A percentile compares a stretch with the other conserved stretches of the same genome.
Conservation (phyloP, 2,113 vertebrate species). For the Nyctibius bracteatus region DNA sequence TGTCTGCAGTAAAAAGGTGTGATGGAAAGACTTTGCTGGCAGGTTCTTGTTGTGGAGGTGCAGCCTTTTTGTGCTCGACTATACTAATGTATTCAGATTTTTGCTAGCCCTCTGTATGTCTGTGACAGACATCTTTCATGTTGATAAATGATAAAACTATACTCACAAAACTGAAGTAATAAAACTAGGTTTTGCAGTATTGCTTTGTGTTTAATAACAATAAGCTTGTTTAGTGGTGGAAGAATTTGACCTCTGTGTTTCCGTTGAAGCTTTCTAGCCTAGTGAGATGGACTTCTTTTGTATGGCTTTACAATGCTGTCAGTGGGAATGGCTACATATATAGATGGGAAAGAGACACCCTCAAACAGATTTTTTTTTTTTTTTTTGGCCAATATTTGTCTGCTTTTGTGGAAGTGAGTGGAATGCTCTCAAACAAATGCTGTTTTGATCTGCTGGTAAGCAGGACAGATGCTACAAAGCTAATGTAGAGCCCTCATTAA, state of each 20-base stretch:
- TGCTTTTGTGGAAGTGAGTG: neutral
- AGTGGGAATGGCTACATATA: neutral
- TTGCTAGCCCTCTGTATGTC: neutral
- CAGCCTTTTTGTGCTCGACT: neutral
- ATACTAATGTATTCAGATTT: neutral
- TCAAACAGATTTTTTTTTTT: neutral
- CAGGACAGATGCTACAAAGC: constrained; percentile 17
- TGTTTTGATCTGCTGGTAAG: constrained; percentile 25
- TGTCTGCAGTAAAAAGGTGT: neutral
- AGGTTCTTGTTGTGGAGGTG: neutral
- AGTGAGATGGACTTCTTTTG: neutral
- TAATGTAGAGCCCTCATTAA: neutral
- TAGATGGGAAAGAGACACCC: neutral
- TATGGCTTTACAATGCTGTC: neutral
- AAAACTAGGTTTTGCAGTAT: neutral
- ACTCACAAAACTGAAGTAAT: neutral
- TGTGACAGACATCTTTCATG: neutral
- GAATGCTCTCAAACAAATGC: constrained; percentile 29
- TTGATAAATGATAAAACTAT: neutral
- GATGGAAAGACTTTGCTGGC: neutral
- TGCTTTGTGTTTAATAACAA: neutral
- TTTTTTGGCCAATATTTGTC: neutral
- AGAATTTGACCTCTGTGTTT: neutral
- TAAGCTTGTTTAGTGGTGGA: neutral
- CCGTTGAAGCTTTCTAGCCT: neutral